These are phyloP conservation scores for Hemichromis elongatus DNA, from an alignment of 2,113 vertebrate species.

Conservation along the genomic window DNA sequence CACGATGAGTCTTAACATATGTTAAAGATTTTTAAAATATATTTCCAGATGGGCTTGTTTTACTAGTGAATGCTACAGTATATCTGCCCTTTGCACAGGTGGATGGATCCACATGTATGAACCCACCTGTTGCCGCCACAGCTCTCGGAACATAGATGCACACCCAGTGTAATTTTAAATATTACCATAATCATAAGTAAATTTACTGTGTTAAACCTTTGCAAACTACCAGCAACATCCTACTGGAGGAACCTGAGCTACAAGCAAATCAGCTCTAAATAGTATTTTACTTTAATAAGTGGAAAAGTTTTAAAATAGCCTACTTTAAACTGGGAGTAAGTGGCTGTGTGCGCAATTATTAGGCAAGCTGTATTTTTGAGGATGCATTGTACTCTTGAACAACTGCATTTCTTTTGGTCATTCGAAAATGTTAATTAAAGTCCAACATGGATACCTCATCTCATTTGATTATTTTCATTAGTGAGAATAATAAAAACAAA, in stretches of 20 bases:
- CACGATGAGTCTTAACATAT: background rate
- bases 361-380: background rate
- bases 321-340: background rate
- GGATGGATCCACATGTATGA: background rate
- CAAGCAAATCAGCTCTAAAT: background rate
- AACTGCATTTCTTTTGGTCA: background rate
- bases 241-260: background rate
- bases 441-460: background rate
- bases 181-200: background rate
- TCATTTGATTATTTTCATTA: background rate
- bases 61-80: background rate
- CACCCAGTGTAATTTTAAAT: background rate
- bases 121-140: background rate
- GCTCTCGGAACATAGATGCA: background rate
- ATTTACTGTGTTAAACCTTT: background rate
- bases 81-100: background rate
- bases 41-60: background rate
- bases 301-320: background rate
- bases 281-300: background rate
- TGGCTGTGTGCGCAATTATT: background rate
- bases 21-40: rapidly evolving
- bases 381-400: background rate
- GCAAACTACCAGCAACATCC: background rate
- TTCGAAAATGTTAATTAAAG: background rate
- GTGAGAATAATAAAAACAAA: background rate